Conservation (phyloP, 2,113 vertebrate species). For the Carassius auratus region DNA sequence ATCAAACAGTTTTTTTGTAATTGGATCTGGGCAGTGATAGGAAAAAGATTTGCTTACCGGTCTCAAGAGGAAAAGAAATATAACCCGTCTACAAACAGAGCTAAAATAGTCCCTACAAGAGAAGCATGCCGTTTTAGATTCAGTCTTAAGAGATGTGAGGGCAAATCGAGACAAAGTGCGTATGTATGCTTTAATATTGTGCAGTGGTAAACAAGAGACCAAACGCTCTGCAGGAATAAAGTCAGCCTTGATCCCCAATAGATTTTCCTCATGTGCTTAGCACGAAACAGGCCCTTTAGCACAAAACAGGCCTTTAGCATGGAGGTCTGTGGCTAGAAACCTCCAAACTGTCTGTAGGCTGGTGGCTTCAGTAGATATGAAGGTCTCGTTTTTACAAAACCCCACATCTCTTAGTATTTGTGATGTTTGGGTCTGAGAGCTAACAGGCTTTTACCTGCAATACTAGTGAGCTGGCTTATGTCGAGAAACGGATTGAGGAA, state of each 20-base stretch:
- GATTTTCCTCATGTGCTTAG: constrained; percentile 34
- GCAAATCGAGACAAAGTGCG: constrained; percentile 47
- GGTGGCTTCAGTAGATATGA: constrained; percentile 9
- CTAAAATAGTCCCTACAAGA: constrained; percentile 39
- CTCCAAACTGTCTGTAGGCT: constrained; percentile 23
- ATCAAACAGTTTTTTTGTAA: constrained; percentile 45
- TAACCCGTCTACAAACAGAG: constrained; percentile 17
- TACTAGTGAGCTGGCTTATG: constrained; percentile 9
- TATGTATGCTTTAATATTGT: constrained; percentile 36
- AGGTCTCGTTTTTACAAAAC: constrained; percentile 11
- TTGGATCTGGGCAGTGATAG: constrained; percentile 60
- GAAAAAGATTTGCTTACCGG: constrained; percentile 51
- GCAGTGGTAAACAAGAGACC: constrained; percentile 34
- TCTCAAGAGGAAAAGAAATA: constrained; percentile 28
- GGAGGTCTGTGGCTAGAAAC: constrained; percentile 22
- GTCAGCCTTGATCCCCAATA: constrained; percentile 23
- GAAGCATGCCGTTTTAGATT: constrained; percentile 24
- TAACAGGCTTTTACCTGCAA: constrained; percentile 31
- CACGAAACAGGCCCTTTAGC: constrained; percentile 16
- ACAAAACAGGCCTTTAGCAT: neutral
- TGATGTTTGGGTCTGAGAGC: constrained; percentile 1
- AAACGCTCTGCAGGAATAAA: neutral
- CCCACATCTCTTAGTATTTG: neutral
- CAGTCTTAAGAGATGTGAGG: neutral
- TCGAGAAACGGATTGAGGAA: neutral